A percentile compares a stretch with the other conserved stretches of the same genome.
phyloP scores from a whole-genome alignment of 2,113 vertebrate genomes.

The Mugil cephalus region DNA sequence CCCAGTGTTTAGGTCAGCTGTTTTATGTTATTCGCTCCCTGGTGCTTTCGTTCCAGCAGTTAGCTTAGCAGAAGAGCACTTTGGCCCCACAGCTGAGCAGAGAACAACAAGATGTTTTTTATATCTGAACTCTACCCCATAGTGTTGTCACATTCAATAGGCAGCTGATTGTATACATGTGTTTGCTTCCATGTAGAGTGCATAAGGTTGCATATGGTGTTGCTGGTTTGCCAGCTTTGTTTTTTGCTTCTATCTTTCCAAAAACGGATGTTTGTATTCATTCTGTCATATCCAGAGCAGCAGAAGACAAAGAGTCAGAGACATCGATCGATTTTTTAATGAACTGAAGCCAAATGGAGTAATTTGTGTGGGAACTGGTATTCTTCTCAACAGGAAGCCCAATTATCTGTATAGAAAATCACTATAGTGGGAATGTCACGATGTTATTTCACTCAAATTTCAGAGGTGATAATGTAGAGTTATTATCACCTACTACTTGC shows the following conservation, averaged over 20 bases:
- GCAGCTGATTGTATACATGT: no score
- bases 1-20: slow-evolving; percentile 61
- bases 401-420: background rate
- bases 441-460: no score
- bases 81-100: slow-evolving; percentile 14
- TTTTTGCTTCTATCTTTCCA: background rate
- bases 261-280: background rate
- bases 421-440: background rate
- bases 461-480: no score
- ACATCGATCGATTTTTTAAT: background rate
- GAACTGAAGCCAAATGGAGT: background rate
- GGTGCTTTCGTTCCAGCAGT: slow-evolving; percentile 32
- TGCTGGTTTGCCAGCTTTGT: no score
- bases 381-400: background rate
- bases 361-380: slow-evolving; percentile 1
- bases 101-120: slow-evolving; percentile 8
- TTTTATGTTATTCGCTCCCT: slow-evolving; percentile 49
- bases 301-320: background rate
- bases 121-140: background rate
- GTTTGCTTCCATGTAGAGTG: no score
- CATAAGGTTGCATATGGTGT: no score
- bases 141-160: background rate
- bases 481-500: no score
- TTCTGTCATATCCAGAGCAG: background rate
- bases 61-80: slow-evolving; percentile 33